Conservation (phyloP, 1,140 invertebrate species). For the Popillia japonica region DNA sequence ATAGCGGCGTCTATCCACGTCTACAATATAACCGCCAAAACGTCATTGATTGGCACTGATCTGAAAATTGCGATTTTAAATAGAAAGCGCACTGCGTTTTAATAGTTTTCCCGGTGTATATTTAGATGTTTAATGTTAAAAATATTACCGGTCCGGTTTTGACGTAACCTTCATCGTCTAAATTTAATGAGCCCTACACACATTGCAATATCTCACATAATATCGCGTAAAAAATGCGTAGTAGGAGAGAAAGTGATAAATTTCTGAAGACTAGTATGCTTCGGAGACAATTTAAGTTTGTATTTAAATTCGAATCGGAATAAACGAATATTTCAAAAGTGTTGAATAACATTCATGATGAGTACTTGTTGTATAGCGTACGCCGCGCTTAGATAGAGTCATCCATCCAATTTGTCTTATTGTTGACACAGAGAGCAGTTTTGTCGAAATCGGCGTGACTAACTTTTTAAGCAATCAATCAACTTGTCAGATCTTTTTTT, state of each 20-base stretch:
- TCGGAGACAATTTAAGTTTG: no score
- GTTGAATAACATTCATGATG: not conserved
- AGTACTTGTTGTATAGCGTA: not conserved
- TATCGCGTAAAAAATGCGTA: no score
- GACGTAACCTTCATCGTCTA: constrained; percentile 28
- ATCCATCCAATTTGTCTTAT: constrained; percentile 28
- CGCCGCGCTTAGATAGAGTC: not conserved
- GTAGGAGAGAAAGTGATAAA: no score
- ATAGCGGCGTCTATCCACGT: constrained; percentile 18
- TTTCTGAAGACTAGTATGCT: no score
- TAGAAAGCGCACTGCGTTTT: constrained; percentile 33
- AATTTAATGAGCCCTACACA: constrained; percentile 27
- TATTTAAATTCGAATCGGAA: no score
- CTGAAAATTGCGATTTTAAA: constrained; percentile 30
- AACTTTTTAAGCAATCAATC: constrained; percentile 31
- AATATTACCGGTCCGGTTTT: constrained; percentile 18
- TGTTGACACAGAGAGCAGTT: constrained; percentile 30
- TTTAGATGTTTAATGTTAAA: constrained; percentile 23
- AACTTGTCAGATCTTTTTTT: constrained; percentile 20
- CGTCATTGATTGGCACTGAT: constrained; percentile 34
- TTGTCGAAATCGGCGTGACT: constrained; percentile 36
- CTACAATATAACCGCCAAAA: constrained; percentile 8
- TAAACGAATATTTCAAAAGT: not conserved
- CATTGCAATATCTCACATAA: no score
- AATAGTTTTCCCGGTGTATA: constrained; percentile 18